Evolutionary conservation across 2,113 vertebrate genomes (phyloP), one percentile per base, ranked within the genome.

Genomic region (Athene noctua): DNA sequence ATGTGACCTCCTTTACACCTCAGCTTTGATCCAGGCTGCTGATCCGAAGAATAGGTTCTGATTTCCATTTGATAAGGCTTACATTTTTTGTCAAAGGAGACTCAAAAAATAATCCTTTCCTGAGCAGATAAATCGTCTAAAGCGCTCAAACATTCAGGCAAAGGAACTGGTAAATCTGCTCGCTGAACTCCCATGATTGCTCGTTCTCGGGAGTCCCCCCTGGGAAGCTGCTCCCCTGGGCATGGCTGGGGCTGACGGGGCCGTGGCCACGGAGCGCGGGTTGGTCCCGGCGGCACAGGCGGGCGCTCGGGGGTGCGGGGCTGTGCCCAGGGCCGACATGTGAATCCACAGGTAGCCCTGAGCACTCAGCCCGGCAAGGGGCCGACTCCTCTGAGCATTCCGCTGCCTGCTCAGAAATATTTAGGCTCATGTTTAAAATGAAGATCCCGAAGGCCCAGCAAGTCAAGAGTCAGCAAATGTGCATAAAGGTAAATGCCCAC

Each of bases 41-140:
- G 97, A 92, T 94, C 94, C 6, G 0, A 92, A 77, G 92, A 91
- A 91, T 77, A 57, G 94, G 86, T 92, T 94, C 92, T 80, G 97
- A 96, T 95, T 97, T 95, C 92, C 94, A 82, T 95, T 57, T 91
- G 97, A 96, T 95, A 96, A 88, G 58, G 89, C 87, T 91, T 95
- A 95, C 30, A 19, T 47, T 89, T 94, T 92, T 79, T 88, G 91
- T 92, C 78, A 62, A 66, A 70, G 66, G 81, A 94, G n/a, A 91
- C 94, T 95, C 91, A 95, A 40, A 40, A 95, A 95, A 88, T 95
- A 97, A 97, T 97, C 95, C 91, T 62, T n/a, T 88, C 34, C 91
- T 95, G 94, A 97, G 95, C 84, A 95, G 97, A 91, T 96, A 94
- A 97, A 91, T 88, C 78, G 73, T 77, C 91, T 82, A 59, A 92